Conservation (phyloP, 1,140 invertebrate genomes). For the Anoplophora glabripennis region DNA sequence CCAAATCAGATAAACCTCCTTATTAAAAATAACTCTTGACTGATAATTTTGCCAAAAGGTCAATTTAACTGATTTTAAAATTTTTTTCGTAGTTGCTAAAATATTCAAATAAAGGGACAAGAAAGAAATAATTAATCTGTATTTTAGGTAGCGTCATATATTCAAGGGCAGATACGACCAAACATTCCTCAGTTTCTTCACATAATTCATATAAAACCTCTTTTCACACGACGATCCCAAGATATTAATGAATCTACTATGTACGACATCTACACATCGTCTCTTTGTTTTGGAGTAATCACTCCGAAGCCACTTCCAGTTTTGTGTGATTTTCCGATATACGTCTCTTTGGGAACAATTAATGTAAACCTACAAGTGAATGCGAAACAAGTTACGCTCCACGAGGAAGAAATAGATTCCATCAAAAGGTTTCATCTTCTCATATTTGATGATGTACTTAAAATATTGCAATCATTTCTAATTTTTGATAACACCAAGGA, state of each 20-base stretch:
- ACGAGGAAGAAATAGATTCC: conserved; percentile 53
- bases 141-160: conserved; percentile 18
- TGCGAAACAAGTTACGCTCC: conserved; percentile 53
- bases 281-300: conserved; percentile 57
- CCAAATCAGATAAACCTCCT: no score
- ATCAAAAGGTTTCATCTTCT: conserved; percentile 59
- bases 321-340: conserved; percentile 78
- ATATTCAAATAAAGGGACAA: no score
- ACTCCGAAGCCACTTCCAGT: conserved; percentile 56
- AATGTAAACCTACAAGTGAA: conserved; percentile 60
- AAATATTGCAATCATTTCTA: conserved; percentile 75
- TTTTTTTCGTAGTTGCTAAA: neutral
- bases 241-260: conserved; percentile 23
- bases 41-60: neutral
- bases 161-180: conserved; percentile 10
- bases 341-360: conserved; percentile 78
- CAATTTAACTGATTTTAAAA: neutral
- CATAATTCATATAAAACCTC: conserved; percentile 36
- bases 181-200: conserved; percentile 37
- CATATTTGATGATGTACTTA: conserved; percentile 70
- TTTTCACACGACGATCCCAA: conserved; percentile 23
- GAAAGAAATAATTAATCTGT: no score
- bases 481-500: conserved; percentile 61
- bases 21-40: no score
- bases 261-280: conserved; percentile 34